Percentiles rank a stretch among this genome's conserved stretches.
These are phyloP conservation scores for Drosophila grimshawi DNA, from an alignment of 1,140 invertebrate species.

Conservation along the genomic window DNA sequence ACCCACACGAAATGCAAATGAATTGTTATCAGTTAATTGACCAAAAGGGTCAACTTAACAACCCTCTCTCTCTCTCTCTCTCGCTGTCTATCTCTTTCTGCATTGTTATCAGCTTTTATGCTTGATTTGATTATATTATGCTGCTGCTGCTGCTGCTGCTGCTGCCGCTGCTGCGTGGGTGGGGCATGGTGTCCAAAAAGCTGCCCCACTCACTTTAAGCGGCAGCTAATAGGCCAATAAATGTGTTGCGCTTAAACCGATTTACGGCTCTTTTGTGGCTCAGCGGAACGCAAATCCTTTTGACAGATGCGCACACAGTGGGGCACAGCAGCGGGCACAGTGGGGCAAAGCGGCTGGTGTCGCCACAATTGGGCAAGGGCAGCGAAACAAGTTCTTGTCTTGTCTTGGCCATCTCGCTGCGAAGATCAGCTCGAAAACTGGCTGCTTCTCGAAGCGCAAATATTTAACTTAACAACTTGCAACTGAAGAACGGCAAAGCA, in stretches of 20 bases:
- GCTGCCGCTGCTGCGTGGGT: constrained; percentile 50
- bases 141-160: not conserved
- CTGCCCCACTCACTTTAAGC: constrained; percentile 56
- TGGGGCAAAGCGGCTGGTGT: constrained; percentile 18
- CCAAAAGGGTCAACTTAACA: not conserved
- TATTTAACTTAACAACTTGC: constrained; percentile 79
- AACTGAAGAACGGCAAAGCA: constrained; percentile 50
- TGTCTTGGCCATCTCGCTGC: constrained; percentile 22
- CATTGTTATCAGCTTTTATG: constrained; percentile 69
- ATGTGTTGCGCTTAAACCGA: constrained; percentile 26
- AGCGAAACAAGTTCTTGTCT: constrained; percentile 63
- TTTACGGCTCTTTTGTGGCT: not conserved
- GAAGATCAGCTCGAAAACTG: constrained; percentile 41
- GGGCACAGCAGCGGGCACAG: not conserved
- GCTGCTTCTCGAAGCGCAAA: constrained; percentile 52
- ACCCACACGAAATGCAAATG: constrained; percentile 73
- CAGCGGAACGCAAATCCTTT: constrained; percentile 33
- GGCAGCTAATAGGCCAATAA: constrained; percentile 78
- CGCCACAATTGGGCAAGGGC: constrained; percentile 64
- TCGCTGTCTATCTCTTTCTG: not conserved
- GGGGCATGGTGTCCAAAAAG: constrained; percentile 36
- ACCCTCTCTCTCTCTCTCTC: not conserved
- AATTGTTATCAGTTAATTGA: constrained; percentile 75
- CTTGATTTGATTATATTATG: constrained; percentile 57
- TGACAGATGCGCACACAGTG: constrained; percentile 42